These are phyloP conservation scores for Hecatera dysodea DNA, from an alignment of 2,888 invertebrate species.

Conservation along the genomic window DNA sequence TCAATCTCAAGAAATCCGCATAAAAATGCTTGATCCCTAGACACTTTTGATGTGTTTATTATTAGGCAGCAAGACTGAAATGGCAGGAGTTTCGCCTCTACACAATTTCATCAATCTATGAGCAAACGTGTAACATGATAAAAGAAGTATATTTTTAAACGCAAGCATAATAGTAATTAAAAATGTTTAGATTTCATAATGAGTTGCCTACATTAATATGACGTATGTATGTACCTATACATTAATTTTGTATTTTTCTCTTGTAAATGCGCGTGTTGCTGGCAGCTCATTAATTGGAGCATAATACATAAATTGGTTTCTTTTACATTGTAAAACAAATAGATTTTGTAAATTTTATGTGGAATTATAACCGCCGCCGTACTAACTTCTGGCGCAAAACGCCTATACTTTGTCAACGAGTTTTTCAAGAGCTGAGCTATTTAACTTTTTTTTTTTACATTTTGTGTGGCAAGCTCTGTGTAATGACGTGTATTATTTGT, in stretches of 20 bases:
- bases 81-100: conserved; percentile 1
- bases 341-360: no score
- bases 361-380: no score
- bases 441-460: no score
- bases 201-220: conserved; percentile 5
- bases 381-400: no score
- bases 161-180: conserved; percentile 31
- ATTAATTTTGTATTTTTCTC: conserved; percentile 15
- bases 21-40: no score
- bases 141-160: conserved; percentile 29
- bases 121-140: not conserved
- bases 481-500: no score
- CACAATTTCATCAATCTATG: not conserved
- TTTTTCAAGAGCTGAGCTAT: no score
- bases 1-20: no score
- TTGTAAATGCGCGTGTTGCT: not conserved
- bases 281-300: conserved; percentile 9
- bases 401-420: no score
- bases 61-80: not conserved
- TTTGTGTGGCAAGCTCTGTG: no score
- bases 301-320: not conserved
- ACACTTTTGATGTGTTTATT: no score
- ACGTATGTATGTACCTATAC: not conserved
- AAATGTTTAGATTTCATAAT: conserved; percentile 37
- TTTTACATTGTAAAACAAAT: not conserved